These are phyloP conservation scores for Gastracanthus pulcherrimus DNA, from an alignment of 2,888 invertebrate genomes.

Conservation along the genomic window DNA sequence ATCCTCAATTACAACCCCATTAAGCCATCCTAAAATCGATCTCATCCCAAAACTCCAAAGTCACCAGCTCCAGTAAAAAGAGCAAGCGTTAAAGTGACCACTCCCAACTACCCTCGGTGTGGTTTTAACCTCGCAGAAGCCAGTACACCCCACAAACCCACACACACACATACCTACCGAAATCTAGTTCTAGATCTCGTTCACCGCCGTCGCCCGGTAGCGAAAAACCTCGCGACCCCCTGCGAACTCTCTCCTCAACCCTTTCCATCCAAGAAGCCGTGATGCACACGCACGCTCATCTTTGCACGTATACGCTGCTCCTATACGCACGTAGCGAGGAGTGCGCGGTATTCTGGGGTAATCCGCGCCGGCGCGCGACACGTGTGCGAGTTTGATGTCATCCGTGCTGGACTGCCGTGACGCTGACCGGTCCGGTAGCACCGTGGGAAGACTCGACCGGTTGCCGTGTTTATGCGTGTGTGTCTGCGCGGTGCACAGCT, in stretches of 20 bases:
- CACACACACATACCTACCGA: too few species aligned
- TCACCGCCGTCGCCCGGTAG: too few species aligned
- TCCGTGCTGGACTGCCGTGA: constrained; percentile 60
- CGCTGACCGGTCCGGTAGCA: constrained; percentile 71
- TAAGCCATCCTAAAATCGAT: too few species aligned
- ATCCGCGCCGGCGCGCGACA: constrained; percentile 61
- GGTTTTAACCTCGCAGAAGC: constrained; percentile 22
- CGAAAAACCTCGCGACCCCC: constrained; percentile 41
- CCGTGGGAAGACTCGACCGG: constrained; percentile 73
- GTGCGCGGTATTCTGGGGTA: constrained; percentile 57
- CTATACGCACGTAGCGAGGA: constrained; percentile 7
- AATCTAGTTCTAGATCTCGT: too few species aligned
- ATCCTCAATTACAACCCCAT: too few species aligned
- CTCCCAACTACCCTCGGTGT: too few species aligned
- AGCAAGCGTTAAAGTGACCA: constrained; percentile 46
- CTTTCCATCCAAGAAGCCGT: constrained; percentile 31
- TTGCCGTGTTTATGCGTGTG: constrained; percentile 42
- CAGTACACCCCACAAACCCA: too few species aligned
- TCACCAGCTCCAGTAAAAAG: background rate
- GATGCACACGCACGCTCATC: constrained; percentile 16
- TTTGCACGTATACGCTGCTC: constrained; percentile 1
- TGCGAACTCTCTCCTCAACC: constrained; percentile 27
- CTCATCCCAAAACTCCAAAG: too few species aligned
- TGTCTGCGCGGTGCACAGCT: background rate
- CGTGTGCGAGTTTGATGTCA: constrained; percentile 68